Conservation (phyloP, 1,140 invertebrate species). For the Proales similis region DNA sequence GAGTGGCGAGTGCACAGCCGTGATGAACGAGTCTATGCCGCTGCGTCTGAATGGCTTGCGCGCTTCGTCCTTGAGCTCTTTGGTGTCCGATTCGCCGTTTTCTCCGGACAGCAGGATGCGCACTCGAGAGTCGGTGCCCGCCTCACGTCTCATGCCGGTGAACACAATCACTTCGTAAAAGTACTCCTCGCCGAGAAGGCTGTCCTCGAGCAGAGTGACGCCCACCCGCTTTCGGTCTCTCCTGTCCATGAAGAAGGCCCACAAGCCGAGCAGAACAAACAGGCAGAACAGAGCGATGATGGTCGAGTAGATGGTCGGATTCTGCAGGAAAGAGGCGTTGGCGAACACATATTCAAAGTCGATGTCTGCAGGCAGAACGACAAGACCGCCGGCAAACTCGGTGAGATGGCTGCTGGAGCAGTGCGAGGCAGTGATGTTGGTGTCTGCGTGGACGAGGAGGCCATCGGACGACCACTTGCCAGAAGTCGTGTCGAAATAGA, state of each 20-base stretch:
- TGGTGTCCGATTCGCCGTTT: constrained; percentile 8
- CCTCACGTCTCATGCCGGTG: constrained; percentile 44
- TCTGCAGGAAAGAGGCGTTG: constrained; percentile 56
- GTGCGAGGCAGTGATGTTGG: constrained; percentile 39
- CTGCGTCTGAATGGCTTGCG: constrained; percentile 45
- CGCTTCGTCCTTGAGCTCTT: constrained; percentile 14
- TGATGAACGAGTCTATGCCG: constrained; percentile 55
- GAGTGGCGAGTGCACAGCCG: constrained; percentile 55
- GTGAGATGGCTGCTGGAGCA: constrained; percentile 51
- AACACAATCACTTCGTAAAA: constrained; percentile 45
- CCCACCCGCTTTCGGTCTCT: constrained; percentile 52
- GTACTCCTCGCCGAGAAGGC: constrained; percentile 41
- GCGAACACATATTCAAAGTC: constrained; percentile 52
- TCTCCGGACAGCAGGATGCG: constrained; percentile 38
- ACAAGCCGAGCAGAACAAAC: constrained; percentile 54
- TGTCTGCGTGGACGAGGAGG: constrained; percentile 39
- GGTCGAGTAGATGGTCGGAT: constrained; percentile 58
- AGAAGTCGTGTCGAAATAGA: constrained; percentile 39
- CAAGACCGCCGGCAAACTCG: constrained; percentile 51
- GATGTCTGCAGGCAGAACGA: constrained; percentile 51
- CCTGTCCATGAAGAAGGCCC: constrained; percentile 54
- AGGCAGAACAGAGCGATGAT: constrained; percentile 54
- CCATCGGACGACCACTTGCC: constrained; percentile 42
- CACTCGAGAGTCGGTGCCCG: constrained; percentile 39
- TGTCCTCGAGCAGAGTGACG: constrained; percentile 44